A percentile compares a stretch with the other conserved stretches of the same genome.
phyloP scores from a whole-genome alignment of 1,140 invertebrate genomes.

The Drosophila aff. region DNA sequence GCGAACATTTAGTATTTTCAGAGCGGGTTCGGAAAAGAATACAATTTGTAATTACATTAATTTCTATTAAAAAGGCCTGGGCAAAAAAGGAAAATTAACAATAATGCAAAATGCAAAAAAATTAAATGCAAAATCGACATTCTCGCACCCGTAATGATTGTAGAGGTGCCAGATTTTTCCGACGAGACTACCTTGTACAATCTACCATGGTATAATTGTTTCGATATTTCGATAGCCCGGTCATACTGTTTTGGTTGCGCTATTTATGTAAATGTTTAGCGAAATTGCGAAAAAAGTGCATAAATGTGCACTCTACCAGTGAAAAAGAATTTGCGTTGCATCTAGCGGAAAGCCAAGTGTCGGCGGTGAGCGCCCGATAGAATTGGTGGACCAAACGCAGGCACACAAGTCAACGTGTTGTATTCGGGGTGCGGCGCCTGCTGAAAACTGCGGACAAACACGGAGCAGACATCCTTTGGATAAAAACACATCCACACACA shows the following conservation, averaged over 20 bases:
- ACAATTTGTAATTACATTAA: too few relatives aligned
- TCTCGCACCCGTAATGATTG: too few relatives aligned
- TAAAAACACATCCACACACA: conserved; percentile 20
- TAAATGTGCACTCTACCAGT: conserved; percentile 52
- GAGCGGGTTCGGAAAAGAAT: too few relatives aligned
- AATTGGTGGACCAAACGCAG: conserved; percentile 8
- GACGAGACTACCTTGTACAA: too few relatives aligned
- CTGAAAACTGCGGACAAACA: conserved; percentile 55
- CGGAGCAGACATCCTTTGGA: conserved; percentile 29
- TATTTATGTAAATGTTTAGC: conserved; percentile 75
- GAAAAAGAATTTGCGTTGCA: conserved; percentile 43
- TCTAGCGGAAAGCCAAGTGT: conserved; percentile 24
- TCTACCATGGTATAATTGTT: too few relatives aligned
- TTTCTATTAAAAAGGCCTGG: too few relatives aligned
- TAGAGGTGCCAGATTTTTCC: too few relatives aligned
- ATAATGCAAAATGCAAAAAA: too few relatives aligned
- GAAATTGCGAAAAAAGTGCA: conserved; percentile 50
- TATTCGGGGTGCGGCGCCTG: conserved; percentile 72
- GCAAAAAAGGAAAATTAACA: too few relatives aligned
- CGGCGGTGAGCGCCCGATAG: conserved; percentile 16
- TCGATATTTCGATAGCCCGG: not conserved
- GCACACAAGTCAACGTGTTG: conserved; percentile 33
- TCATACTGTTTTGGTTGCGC: conserved; percentile 52
- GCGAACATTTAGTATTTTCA: too few relatives aligned
- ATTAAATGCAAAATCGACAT: too few relatives aligned